phyloP scores from a whole-genome alignment of 1,140 invertebrate species.

The Aculops lycopersici region DNA sequence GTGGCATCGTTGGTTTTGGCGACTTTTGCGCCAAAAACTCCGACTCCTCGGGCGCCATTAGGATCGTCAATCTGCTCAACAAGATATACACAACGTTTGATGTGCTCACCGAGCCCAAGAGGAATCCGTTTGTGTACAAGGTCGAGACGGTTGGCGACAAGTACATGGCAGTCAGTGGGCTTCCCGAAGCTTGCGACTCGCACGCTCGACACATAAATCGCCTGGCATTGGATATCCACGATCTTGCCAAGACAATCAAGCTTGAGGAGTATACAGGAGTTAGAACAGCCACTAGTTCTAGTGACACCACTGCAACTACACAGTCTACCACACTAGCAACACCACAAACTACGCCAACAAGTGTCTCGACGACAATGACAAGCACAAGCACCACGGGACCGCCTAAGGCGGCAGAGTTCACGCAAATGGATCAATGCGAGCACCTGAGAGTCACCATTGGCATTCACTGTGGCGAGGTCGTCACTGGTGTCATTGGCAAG shows the following conservation, averaged over 20 bases:
- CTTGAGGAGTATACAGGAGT: conserved; percentile 43
- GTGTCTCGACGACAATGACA: too few species aligned
- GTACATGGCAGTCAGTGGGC: conserved; percentile 89
- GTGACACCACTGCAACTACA: not conserved
- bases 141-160: conserved; percentile 98
- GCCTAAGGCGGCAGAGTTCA: not conserved
- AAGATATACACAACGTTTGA: conserved; percentile 65
- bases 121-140: conserved; percentile 76
- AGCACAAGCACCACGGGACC: too few species aligned
- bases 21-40: conserved; percentile 51
- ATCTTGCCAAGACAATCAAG: conserved; percentile 47
- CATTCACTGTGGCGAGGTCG: conserved; percentile 76
- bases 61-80: conserved; percentile 64
- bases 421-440: not conserved
- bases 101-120: conserved; percentile 54
- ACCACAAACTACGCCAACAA: too few species aligned
- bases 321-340: too few species aligned
- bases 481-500: conserved; percentile 81
- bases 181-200: conserved; percentile 58
- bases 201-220: conserved; percentile 74
- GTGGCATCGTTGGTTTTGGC: conserved; percentile 66
- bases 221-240: conserved; percentile 80
- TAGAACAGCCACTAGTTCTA: conserved; percentile 25
- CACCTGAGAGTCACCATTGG: conserved; percentile 47
- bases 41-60: conserved; percentile 51